Conservation (phyloP, 1,140 invertebrate species). For the Antheraea mylitta region DNA sequence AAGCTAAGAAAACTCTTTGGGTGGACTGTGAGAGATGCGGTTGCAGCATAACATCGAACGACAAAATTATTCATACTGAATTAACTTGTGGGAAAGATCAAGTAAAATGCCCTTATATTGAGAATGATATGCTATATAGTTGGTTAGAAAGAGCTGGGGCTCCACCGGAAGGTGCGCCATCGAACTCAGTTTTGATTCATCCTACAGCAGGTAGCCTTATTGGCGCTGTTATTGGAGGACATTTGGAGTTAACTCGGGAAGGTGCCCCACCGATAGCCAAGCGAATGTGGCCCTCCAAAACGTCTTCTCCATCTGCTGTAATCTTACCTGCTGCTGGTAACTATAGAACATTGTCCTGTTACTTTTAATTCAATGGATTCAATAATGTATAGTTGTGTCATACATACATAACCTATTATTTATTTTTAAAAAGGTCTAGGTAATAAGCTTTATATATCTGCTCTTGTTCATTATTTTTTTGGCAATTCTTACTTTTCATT, state of each 20-base stretch:
- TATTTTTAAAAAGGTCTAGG: too few relatives aligned
- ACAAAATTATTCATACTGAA: constrained; percentile 60
- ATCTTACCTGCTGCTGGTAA: constrained; percentile 63
- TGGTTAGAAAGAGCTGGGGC: constrained; percentile 56
- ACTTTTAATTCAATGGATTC: too few relatives aligned
- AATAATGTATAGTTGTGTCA: too few relatives aligned
- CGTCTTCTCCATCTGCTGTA: constrained; percentile 59
- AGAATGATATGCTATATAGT: constrained; percentile 45
- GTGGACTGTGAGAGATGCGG: constrained; percentile 64
- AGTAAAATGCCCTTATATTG: constrained; percentile 64
- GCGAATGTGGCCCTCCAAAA: constrained; percentile 69
- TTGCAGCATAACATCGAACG: constrained; percentile 60
- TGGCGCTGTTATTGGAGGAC: constrained; percentile 59
- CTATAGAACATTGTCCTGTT: not conserved
- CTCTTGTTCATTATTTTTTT: too few relatives aligned
- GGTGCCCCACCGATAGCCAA: constrained; percentile 57
- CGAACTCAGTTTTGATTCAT: constrained; percentile 56
- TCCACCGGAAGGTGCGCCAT: constrained; percentile 52
- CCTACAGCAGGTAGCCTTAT: constrained; percentile 56
- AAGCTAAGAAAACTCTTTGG: constrained; percentile 65
- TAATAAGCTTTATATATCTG: too few relatives aligned
- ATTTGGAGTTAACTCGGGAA: constrained; percentile 50
- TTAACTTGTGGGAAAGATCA: constrained; percentile 63
- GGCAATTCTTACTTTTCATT: too few relatives aligned
- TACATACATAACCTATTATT: too few relatives aligned